Percentiles rank a stretch among this genome's conserved stretches.
Conservation (phyloP, 2,888 invertebrate species). For the Conchocele bisecta region DNA sequence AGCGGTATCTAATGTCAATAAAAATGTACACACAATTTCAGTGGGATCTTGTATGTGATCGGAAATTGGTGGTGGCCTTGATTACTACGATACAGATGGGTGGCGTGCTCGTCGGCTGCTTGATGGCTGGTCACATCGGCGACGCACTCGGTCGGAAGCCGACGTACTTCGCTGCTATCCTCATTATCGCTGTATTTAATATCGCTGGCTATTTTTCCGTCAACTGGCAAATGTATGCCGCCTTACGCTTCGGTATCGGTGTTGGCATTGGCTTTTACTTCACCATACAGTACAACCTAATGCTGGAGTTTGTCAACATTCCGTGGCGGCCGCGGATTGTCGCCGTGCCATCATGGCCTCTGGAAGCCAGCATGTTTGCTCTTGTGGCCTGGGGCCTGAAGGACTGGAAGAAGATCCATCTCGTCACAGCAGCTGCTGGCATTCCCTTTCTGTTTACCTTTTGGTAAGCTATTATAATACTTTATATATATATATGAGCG, state of each 20-base stretch:
- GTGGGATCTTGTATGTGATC: slow-evolving; percentile 64
- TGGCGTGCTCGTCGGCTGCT: slow-evolving; percentile 62
- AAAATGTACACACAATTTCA: no score
- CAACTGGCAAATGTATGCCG: slow-evolving; percentile 68
- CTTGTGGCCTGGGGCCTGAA: slow-evolving; percentile 41
- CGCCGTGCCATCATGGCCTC: slow-evolving; percentile 46
- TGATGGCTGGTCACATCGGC: slow-evolving; percentile 60
- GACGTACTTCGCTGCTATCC: slow-evolving; percentile 49
- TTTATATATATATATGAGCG: no score
- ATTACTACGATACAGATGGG: slow-evolving; percentile 67
- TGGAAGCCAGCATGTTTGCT: slow-evolving; percentile 37
- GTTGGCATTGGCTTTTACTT: slow-evolving; percentile 23
- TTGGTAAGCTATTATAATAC: slow-evolving; percentile 38
- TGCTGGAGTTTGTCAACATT: slow-evolving; percentile 44
- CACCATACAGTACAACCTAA: slow-evolving; percentile 33
- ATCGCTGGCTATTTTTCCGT: slow-evolving; percentile 58
- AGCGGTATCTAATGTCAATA: no score
- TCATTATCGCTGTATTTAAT: slow-evolving; percentile 52
- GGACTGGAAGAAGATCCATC: slow-evolving; percentile 63
- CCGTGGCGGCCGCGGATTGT: slow-evolving; percentile 36
- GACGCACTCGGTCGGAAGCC: slow-evolving; percentile 67
- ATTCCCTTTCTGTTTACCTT: slow-evolving; percentile 41
- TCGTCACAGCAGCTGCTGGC: slow-evolving; percentile 50
- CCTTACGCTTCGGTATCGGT: slow-evolving; percentile 60
- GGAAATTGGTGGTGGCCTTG: slow-evolving; percentile 52